Base-by-base conservation (phyloP, 92 coral and sea anemone species). In the Paramuricea clavata region DNA sequence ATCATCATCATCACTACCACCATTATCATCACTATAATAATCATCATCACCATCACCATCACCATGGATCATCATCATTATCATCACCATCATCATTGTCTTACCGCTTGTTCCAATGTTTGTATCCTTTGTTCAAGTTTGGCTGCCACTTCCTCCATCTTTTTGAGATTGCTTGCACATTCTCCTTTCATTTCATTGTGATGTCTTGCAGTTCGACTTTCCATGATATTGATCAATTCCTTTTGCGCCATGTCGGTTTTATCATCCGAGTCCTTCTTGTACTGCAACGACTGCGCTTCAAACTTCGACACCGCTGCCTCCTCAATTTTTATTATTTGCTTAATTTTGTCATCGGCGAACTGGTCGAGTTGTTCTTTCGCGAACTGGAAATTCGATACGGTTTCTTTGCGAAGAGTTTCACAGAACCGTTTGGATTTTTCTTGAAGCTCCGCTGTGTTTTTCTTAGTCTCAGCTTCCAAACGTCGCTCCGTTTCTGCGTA, bases 211-310 rank as follows among this genome's bases (percentile, higher is more conserved):
- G 83, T 78, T 3, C 83, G 83, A 52, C 32, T 52, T 33, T 78
- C 83, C 68, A 78, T 57, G 30, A 78, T 78, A 39, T 78, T 78
- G 15, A 78, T 78, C 83, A 78, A 32, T 49, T 78, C 83, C 30
- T 78, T 57, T 16, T 70, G 34, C 12, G 83, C 83, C 83, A 78
- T 78, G 27, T 78, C 49, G 3, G 50, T 57, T 17, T 78, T 78
- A 23, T 54, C 44, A 19, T 78, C 83, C 25, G 83, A 52, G 21
- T 78, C 83, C 34, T 78, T 57, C 47, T 78, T 78, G 69, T 78
- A 54, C 22, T 28, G 27, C 42, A 50, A 12, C 26, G 69, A 13
- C 69, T 78, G 68, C 27, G 47, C 69, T 52, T 57, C 83, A 30
- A 78, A 36, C 26, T 78, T 78, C 32, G 69, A 32, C 36, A 54